A percentile compares a stretch with the other conserved stretches of the same genome.
Conservation (phyloP, 2,888 invertebrate genomes). For the Theretra japonica region DNA sequence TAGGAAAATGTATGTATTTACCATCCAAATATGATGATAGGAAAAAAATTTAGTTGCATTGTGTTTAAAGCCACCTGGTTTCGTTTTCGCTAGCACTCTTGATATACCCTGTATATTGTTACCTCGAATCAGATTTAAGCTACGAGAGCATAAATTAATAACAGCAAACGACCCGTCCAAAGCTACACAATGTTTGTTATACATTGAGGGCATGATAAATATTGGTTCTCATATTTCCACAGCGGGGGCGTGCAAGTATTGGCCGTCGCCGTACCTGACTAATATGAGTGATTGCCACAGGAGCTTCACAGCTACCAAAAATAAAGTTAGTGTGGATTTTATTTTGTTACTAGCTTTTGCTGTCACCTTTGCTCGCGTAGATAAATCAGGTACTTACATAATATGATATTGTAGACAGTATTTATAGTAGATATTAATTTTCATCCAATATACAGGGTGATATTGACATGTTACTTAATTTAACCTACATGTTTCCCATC, state of each 20-base stretch:
- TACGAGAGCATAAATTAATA: neutral
- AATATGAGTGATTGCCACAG: neutral
- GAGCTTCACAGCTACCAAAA: neutral
- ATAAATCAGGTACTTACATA: no score
- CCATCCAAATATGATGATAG: no score
- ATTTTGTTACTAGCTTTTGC: neutral
- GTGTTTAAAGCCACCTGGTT: no score
- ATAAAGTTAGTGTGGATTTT: neutral
- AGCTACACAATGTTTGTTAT: slow-evolving; percentile 6
- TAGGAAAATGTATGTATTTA: no score
- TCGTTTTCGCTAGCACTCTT: no score
- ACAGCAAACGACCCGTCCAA: slow-evolving; percentile 6
- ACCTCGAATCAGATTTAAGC: neutral
- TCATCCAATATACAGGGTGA: no score
- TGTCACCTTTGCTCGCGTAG: neutral
- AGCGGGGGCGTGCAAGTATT: slow-evolving; percentile 1
- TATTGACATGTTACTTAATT: no score
- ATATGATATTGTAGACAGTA: no score
- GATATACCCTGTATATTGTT: neutral
- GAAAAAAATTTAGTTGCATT: no score
- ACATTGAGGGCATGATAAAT: slow-evolving; percentile 24
- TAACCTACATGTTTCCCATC: no score
- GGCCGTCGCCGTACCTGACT: neutral
- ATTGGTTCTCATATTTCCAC: slow-evolving; percentile 5
- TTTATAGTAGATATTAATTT: no score